Evolutionary conservation across 2,888 invertebrate species (phyloP), one percentile per base, ranked within the genome.

Genomic region (Synergus japonicus): DNA sequence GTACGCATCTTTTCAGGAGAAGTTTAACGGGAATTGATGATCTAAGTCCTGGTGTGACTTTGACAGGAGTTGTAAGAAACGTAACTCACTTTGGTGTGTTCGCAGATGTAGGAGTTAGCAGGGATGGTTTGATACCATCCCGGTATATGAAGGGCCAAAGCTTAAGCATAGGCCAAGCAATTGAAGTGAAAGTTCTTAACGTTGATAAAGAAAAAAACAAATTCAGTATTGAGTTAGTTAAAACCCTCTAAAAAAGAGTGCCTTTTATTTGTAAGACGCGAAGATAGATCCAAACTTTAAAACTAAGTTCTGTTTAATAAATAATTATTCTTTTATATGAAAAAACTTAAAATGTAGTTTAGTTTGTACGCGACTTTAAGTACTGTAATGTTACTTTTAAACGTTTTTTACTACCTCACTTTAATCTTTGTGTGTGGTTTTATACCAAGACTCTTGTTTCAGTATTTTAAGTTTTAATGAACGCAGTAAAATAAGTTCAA

Each of bases 41-140:
- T 87, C 90, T 98, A 4, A 92, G 90, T 60, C 90, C 93, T 44
- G 96, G 96, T 0, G 94, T 93, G 83, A 90, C 93, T 12, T 92
- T 97, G 76, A 96, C 95, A 76, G 97, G 98, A n/a, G 95, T 95
- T 1, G 96, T 98, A 0, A 94, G 94, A 18, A 98, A 98, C 92
- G 95, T 97, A 0, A 97, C 97, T 0, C 96, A 97, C 83, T 98
- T 98, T 92, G 98, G 98, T 0, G 96, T 96, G 77, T 98, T 98
- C 92, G 96, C 98, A 0, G 98, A 98, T 90, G 94, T 97, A 84
- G 97, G 97, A 0, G 95, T 97, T 0, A 95, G 95, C 37, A 93
- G 92, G 76, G 93, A 95, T 89, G 97, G 96, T 0, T 93, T 97
- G 12, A 94, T 97, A 83, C 97, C 96, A 86, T 92, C 90, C 0